Percentiles rank a stretch among this genome's conserved stretches.
These are phyloP conservation scores for Melolontha melolontha DNA, from an alignment of 2,888 invertebrate genomes.

Conservation along the genomic window DNA sequence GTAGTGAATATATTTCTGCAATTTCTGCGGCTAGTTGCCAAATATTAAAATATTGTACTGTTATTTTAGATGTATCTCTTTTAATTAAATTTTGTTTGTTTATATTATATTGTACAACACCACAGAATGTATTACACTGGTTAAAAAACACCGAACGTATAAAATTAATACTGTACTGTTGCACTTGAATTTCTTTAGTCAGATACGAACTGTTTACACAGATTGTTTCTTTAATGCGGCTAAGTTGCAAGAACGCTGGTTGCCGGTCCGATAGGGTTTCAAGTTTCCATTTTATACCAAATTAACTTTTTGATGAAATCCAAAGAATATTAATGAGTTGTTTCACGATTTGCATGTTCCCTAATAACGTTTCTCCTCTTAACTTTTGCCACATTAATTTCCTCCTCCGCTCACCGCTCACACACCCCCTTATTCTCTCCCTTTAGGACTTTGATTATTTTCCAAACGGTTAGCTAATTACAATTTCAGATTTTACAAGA, in stretches of 20 bases:
- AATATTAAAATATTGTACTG: no score
- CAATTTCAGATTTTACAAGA: slow-evolving; percentile 55
- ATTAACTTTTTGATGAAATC: slow-evolving; percentile 40
- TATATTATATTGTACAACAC: no score
- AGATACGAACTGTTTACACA: slow-evolving; percentile 1
- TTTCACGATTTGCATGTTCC: slow-evolving; percentile 63
- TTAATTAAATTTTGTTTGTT: no score
- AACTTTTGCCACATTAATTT: slow-evolving; percentile 62
- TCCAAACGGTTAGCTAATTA: slow-evolving; percentile 65
- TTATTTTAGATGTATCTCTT: no score
- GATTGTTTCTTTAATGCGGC: slow-evolving; percentile 33
- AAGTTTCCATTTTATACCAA: slow-evolving; percentile 7
- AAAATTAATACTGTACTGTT: no score
- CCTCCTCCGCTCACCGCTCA: slow-evolving; percentile 46
- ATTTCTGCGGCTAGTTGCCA: no score
- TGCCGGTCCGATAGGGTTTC: background rate
- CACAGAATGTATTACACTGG: no score
- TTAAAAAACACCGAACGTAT: no score
- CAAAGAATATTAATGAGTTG: slow-evolving; percentile 64
- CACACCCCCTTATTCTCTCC: slow-evolving; percentile 34
- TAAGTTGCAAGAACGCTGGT: slow-evolving; percentile 23
- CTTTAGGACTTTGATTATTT: slow-evolving; percentile 63
- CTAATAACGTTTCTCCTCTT: slow-evolving; percentile 56
- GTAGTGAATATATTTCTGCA: no score
- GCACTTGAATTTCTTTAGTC: no score